Conservation (phyloP, 2,888 invertebrate species). For the Plebejus argus region DNA sequence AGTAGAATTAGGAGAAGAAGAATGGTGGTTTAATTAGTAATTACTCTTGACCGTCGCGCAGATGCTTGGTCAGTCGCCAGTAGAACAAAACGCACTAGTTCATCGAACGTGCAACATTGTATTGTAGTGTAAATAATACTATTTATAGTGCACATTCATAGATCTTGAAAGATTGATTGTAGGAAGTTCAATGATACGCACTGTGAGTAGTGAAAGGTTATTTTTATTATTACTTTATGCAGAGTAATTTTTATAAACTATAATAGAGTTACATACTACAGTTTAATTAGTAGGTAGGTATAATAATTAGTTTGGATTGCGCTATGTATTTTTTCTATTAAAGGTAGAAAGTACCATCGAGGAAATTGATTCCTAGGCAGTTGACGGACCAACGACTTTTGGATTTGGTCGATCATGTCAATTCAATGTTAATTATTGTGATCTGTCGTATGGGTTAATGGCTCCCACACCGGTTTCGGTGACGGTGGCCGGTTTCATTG, state of each 20-base stretch:
- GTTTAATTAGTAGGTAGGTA: no score
- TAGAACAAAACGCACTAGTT: not conserved
- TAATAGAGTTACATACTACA: not conserved
- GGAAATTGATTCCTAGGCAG: no score
- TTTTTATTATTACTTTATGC: not conserved
- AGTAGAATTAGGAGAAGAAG: not conserved
- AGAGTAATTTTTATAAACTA: not conserved
- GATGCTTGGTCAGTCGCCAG: slow-evolving; percentile 22
- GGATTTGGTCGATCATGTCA: no score
- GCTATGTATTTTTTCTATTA: no score
- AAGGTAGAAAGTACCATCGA: no score
- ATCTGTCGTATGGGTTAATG: no score
- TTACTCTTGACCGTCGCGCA: not conserved
- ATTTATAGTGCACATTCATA: slow-evolving; percentile 12
- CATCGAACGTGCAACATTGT: slow-evolving; percentile 19
- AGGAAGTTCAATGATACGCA: slow-evolving; percentile 24
- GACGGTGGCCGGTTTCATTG: no score
- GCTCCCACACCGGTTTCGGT: no score
- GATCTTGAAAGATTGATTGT: slow-evolving; percentile 9
- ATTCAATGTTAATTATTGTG: no score
- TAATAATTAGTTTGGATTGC: no score
- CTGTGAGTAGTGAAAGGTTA: not conserved
- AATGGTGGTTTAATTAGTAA: not conserved
- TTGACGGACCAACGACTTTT: no score
- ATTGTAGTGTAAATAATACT: slow-evolving; percentile 21